A percentile compares a stretch with the other conserved stretches of the same genome.
Conservation (phyloP, 2,797 vertebrate species). For the Dromococcyx pavoninus region DNA sequence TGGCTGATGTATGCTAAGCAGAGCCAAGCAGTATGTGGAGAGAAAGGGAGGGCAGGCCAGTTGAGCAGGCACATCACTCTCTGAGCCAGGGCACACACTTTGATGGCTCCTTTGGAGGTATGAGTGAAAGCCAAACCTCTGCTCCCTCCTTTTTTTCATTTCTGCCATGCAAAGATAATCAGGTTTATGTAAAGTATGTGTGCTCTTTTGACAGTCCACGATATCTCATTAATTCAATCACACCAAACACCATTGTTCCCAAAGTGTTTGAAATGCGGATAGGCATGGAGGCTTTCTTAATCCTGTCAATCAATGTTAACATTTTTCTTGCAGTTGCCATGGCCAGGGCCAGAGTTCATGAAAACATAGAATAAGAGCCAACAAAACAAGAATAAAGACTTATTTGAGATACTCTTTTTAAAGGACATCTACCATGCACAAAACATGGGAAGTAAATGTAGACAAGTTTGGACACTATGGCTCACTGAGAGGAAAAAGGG, state of each 20-base stretch:
- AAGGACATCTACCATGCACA: constrained; percentile 97
- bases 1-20: constrained; percentile 91
- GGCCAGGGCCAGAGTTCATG: constrained; percentile 99
- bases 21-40: constrained; percentile 71
- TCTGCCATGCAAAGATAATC: constrained; percentile 99
- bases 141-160: constrained; percentile 83
- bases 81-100: constrained; percentile 82
- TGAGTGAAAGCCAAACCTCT: constrained; percentile 84
- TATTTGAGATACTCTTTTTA: constrained; percentile 96
- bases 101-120: constrained; percentile 87
- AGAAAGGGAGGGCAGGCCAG: constrained; percentile 81
- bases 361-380: constrained; percentile 99
- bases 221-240: constrained; percentile 99
- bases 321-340: constrained; percentile 99
- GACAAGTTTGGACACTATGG: constrained; percentile 96
- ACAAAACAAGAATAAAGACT: constrained; percentile 99
- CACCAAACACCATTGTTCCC: constrained; percentile 98
- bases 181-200: constrained; percentile 99
- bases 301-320: constrained; percentile 99
- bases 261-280: constrained; percentile 99
- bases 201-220: constrained; percentile 99
- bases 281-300: constrained; percentile 93
- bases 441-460: constrained; percentile 98
- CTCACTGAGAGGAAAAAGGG: constrained; percentile 86
- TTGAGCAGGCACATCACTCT: constrained; percentile 84